A percentile compares a stretch with the other conserved stretches of the same genome.
Evolutionary conservation across 2,797 vertebrate genomes (phyloP).

Genomic region (Eidolon dupreanum): DNA sequence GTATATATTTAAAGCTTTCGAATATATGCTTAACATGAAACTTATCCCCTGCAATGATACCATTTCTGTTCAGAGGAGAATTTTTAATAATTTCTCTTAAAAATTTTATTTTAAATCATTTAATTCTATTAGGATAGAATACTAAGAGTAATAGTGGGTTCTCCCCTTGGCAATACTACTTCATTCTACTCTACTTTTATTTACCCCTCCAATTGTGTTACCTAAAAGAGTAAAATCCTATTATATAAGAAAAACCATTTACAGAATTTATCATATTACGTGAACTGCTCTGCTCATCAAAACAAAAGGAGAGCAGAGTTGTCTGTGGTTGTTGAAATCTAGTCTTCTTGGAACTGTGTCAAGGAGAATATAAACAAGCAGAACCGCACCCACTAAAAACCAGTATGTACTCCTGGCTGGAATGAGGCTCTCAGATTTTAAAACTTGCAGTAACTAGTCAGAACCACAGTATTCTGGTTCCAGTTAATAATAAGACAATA

Average conservation of each 20-base stretch:
- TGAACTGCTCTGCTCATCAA: constrained; percentile 43
- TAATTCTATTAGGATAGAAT: not conserved
- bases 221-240: constrained; percentile 36
- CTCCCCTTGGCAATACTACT: not conserved
- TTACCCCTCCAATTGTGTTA: constrained; percentile 51
- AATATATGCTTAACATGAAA: constrained; percentile 10
- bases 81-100: constrained; percentile 34
- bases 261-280: constrained; percentile 40
- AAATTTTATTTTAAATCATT: constrained; percentile 1
- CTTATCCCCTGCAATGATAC: not conserved
- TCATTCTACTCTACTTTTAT: constrained; percentile 33
- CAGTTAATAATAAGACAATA: constrained; percentile 23
- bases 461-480: constrained; percentile 2
- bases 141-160: not conserved
- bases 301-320: constrained; percentile 47
- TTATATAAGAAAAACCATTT: constrained; percentile 56
- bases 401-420: not conserved
- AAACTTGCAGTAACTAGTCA: constrained; percentile 39
- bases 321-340: not conserved
- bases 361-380: constrained; percentile 48
- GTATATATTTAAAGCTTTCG: not conserved
- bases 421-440: not conserved
- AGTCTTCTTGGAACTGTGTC: not conserved
- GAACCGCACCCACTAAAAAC: not conserved
- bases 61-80: not conserved